Base-by-base conservation (phyloP, 2,888 invertebrate genomes). In the Atrina japonica region DNA sequence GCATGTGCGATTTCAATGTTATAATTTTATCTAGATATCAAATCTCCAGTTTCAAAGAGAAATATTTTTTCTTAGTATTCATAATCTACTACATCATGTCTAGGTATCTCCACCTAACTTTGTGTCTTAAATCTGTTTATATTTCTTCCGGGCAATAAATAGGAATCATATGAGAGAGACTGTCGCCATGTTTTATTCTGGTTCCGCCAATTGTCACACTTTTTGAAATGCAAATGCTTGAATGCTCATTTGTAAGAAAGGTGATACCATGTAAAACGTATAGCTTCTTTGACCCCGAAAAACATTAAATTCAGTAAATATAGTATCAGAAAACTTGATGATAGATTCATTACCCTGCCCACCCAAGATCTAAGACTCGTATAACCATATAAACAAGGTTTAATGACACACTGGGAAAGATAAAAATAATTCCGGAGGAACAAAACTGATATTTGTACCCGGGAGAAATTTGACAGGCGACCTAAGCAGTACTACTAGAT, bases 271-370 rank as follows among this genome's bases (percentile, higher is more conserved):
- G 64, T 65, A 58, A 65, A 63, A 52, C 43, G 64, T 56, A 43
- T 41, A 64, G 49, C 64, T 40, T 59, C 27, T 63, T 18, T 56
- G 55, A 63, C 56, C 65, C 70, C 27, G 61, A 52, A 58, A 64
- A 70, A 59, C 52, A 47, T 40, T 43, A 56, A 40, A 65, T 52
- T 70, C 45, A 30, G 35, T 56, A 64, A 64, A 70, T 43, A 58
- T 49, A 55, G 64, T 70, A 52, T 70, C 70, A 29, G 41, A 58
- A 40, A 50, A n/a, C 53, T 18, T 58, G 30, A 58, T 58, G 69
- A 69, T 64, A 63, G 70, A 64, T 64, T 64, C 59, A 63, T 58
- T 41, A 58, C 43, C 21, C 45, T 43, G 69, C 49, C 70, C 70
- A 70, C 70, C 70, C 65, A 70, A 30, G 30, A 25, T 21, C 41